Evolutionary conservation across 2,797 vertebrate species (phyloP), one percentile per base, ranked within the genome.

Genomic region (Chloroceryle amazona): DNA sequence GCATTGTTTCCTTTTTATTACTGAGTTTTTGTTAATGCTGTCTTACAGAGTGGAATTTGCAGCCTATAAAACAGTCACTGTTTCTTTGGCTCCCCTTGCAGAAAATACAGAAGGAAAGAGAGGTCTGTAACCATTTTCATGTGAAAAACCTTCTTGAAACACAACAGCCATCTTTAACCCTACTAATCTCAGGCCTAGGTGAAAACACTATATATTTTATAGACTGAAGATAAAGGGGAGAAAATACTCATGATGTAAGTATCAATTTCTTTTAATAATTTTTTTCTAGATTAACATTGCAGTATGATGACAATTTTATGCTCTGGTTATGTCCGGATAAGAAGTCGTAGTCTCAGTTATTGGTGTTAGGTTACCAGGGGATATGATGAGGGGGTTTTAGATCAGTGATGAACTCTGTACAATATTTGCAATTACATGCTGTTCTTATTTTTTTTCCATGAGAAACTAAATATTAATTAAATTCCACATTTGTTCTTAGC

Each of bases 401-500:
- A 94, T 91, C 95, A 93, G 96, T 87, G 91, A 96, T 97, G 95
- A 98, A 96, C 79, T 98, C 96, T 97, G 89, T 98, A 97, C 75
- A 65, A 93, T 97, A 96, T 97, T 98, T 96, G 93, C 96, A 96
- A 97, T 87, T 90, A 67, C 10, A 9, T 96, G 86, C 89, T 97
- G 63, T 82, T 89, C 95, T 96, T 37, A 39, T 10, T 71, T 37
- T 86, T 86, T 96, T 97, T 98, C 97, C 97, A 97, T 2, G 96
- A 98, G 97, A 98, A 98, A 96, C 97, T 97, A 97, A 98, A 98
- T 98, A 98, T 98, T 97, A 96, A 97, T 98, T 97, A 94, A 98
- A 96, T 97, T 96, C 96, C 98, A 96, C 96, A 97, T 98, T 98
- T 98, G 96, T 98, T 98, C 94, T 97, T 96, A 94, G 96, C 85